Evolutionary conservation across 2,888 invertebrate species (phyloP).

Genomic region (Agonum fuliginosum): DNA sequence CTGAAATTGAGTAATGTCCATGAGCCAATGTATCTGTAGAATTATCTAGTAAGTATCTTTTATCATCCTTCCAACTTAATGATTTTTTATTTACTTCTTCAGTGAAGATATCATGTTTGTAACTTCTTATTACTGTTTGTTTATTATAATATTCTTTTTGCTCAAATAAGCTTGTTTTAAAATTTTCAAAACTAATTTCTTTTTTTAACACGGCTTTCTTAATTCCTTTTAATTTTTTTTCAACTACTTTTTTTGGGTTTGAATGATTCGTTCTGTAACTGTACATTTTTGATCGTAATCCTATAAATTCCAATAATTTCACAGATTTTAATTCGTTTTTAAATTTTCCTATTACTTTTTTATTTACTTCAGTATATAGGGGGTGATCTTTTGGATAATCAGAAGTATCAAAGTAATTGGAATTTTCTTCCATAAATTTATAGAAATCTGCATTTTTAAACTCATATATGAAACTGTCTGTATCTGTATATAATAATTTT

Average conservation of each 20-base stretch:
- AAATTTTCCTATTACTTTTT: slow-evolving; percentile 60
- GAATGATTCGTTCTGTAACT: slow-evolving; percentile 52
- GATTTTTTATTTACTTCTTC: no score
- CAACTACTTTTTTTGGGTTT: no score
- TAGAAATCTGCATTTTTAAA: slow-evolving; percentile 62
- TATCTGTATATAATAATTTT: slow-evolving; percentile 63
- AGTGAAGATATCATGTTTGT: no score
- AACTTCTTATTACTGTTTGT: slow-evolving; percentile 14
- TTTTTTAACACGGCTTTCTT: slow-evolving; percentile 60
- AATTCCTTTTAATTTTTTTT: slow-evolving; percentile 61
- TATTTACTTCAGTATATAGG: slow-evolving; percentile 60
- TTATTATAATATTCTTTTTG: slow-evolving; percentile 5
- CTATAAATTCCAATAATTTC: slow-evolving; percentile 56
- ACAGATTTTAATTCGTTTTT: slow-evolving; percentile 59
- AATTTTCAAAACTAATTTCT: slow-evolving; percentile 12
- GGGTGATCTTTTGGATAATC: slow-evolving; percentile 42
- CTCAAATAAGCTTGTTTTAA: slow-evolving; percentile 18
- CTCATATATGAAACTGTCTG: slow-evolving; percentile 64
- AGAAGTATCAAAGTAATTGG: slow-evolving; percentile 52
- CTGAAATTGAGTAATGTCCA: no score
- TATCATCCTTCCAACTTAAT: no score
- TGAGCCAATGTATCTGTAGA: no score
- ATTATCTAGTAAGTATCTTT: no score
- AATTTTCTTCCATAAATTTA: slow-evolving; percentile 54
- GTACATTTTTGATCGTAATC: slow-evolving; percentile 61